Percentiles rank a stretch among this genome's conserved stretches.
These are phyloP conservation scores for Megathymus violae DNA, from an alignment of 1,140 invertebrate species.

Conservation along the genomic window DNA sequence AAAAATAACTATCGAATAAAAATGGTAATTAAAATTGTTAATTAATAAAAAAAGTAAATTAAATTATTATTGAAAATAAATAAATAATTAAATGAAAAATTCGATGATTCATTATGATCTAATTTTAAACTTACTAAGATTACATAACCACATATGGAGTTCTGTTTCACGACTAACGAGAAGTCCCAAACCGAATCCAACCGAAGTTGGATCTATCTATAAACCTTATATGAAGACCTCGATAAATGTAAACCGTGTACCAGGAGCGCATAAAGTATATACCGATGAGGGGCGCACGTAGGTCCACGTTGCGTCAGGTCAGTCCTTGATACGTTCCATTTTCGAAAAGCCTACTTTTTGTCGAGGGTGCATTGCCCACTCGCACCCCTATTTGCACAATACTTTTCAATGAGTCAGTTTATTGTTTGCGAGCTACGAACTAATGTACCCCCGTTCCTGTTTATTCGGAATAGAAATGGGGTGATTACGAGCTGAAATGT, in stretches of 20 bases:
- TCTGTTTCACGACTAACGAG: neutral
- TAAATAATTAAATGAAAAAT: no score
- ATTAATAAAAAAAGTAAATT: no score
- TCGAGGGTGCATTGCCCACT: slow-evolving; percentile 51
- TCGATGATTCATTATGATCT: neutral
- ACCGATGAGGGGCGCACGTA: slow-evolving; percentile 34
- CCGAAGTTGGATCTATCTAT: no score
- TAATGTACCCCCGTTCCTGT: slow-evolving; percentile 43
- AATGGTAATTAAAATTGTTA: no score
- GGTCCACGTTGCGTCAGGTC: slow-evolving; percentile 58
- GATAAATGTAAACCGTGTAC: slow-evolving; percentile 12
- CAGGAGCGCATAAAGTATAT: slow-evolving; percentile 24
- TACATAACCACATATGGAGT: no score
- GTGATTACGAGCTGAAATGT: slow-evolving; percentile 42
- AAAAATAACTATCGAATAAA: no score
- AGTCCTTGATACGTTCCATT: slow-evolving; percentile 52
- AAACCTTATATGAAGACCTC: no score
- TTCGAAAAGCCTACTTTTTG: slow-evolving; percentile 62
- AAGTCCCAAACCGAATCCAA: neutral
- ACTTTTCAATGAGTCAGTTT: slow-evolving; percentile 68
- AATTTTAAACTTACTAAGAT: slow-evolving; percentile 3
- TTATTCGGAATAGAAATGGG: slow-evolving; percentile 55
- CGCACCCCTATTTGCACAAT: slow-evolving; percentile 67
- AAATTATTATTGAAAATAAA: no score
- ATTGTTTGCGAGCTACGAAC: slow-evolving; percentile 33